Conservation (phyloP, 2,113 vertebrate genomes). For the Mionectes macconnelli region DNA sequence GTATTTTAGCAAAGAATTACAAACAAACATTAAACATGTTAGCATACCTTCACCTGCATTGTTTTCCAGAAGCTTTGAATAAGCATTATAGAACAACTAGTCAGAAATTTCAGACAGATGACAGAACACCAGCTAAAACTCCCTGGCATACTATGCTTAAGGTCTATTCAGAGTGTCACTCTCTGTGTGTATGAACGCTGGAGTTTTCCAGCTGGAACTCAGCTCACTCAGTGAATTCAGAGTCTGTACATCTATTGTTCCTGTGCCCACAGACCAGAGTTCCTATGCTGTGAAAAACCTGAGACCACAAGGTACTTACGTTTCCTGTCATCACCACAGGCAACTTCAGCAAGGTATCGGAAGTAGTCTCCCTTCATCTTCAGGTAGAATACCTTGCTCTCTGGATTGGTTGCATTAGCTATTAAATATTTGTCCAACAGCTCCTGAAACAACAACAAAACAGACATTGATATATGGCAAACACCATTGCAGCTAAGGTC, state of each 20-base stretch:
- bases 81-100: neutral
- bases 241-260: neutral
- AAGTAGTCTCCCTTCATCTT: constrained; percentile 99
- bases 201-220: neutral
- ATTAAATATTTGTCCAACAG: constrained; percentile 91
- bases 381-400: constrained; percentile 97
- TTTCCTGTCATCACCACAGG: constrained; percentile 80
- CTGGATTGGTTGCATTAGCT: constrained; percentile 81
- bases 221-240: neutral
- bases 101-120: neutral
- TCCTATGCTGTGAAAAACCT: neutral
- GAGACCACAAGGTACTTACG: constrained; percentile 65
- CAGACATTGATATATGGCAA: neutral
- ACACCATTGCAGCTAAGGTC: neutral
- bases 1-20: neutral
- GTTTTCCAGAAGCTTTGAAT: neutral
- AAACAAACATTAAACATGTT: neutral
- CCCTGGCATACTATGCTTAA: neutral
- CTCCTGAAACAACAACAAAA: constrained; percentile 68
- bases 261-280: neutral
- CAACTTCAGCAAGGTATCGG: constrained; percentile 97
- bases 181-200: neutral
- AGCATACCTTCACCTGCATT: neutral
- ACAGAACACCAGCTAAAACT: neutral
- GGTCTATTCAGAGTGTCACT: neutral